Base-by-base conservation (phyloP, 1,140 invertebrate genomes). In the Drosophila novamexicana region DNA sequence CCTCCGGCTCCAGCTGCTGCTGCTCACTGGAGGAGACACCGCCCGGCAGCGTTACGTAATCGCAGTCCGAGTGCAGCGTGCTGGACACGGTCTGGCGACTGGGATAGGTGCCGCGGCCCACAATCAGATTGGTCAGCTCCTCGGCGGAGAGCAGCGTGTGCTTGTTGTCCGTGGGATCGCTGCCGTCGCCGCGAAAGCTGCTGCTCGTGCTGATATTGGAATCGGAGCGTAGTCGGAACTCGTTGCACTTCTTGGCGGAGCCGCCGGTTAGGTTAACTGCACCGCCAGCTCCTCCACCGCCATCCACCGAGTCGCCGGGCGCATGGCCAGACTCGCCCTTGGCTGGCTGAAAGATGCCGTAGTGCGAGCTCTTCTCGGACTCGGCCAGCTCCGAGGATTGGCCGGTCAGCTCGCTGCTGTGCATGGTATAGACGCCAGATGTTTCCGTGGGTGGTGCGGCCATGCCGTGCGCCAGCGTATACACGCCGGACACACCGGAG, bases 61-160 rank as follows among this genome's bases (percentile, higher is more conserved):
- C 97, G 12, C 96, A 97, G 78, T 97, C 96, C 1, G 97, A 97
- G 86, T 97, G 96, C 82, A 97, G 94, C 0, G 96, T 97, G 49
- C 95, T 95, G 78, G 96, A 96, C 22, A 97, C 96, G 0, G 96
- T 97, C 75, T 97, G 96, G 37, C 95, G 94, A 42, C 95, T 95
- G 6, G 96, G 97, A 93, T 97, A 97, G 10, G 94, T 93, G 9
- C 94, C 94, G 14, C 96, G 93, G 0, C 96, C 96, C 1, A 97
- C 96, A 57, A 97, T 97, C 22, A 97, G 90, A 85, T 97, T 96
- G 8, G 96, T 96, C 4, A 97, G 92, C 92, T 97, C 96, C 77
- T 96, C 96, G 14, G 96, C 96, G 14, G 96, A 96, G 5, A 97
- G 92, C 47, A 96, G 92, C 37, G 94, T 94, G n/a, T 96, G 96